Evolutionary conservation across 2,888 invertebrate genomes (phyloP).

Genomic region (Eilema caniola): DNA sequence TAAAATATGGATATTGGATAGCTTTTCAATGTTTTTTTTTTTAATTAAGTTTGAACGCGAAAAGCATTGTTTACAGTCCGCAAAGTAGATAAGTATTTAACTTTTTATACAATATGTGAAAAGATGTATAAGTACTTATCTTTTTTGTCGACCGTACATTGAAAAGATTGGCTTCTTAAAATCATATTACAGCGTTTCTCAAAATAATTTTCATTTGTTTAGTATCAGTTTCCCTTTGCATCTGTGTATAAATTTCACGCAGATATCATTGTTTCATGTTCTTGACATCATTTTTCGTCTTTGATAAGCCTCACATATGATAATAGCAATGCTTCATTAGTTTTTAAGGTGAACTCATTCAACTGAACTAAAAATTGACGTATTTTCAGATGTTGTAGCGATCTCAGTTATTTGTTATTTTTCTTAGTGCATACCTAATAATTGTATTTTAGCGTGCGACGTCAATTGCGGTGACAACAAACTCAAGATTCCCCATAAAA

Average conservation of each 20-base stretch:
- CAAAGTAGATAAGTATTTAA: too few species aligned
- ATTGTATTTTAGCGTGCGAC: conserved; percentile 14
- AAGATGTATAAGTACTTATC: too few species aligned
- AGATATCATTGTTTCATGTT: neutral
- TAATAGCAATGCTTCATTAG: neutral
- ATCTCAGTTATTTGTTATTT: too few species aligned
- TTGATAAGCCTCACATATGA: neutral
- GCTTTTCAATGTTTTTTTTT: too few species aligned
- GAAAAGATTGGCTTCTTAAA: neutral
- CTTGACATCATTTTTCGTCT: conserved; percentile 5
- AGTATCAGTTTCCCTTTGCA: neutral
- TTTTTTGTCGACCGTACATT: too few species aligned
- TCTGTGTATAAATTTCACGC: neutral
- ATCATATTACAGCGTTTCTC: neutral
- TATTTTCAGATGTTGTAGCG: neutral
- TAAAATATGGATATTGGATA: too few species aligned
- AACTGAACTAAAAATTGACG: conserved; percentile 12
- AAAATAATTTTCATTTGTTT: neutral
- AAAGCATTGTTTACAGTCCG: too few species aligned
- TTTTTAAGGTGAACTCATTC: neutral
- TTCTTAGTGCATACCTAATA: too few species aligned
- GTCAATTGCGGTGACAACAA: conserved; percentile 59
- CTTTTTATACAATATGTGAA: too few species aligned
- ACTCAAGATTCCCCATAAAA: conserved; percentile 72
- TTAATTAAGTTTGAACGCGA: too few species aligned